A percentile compares a stretch with the other conserved stretches of the same genome.
Evolutionary conservation across 2,113 vertebrate genomes (phyloP).

Genomic region (Condylura cristata): DNA sequence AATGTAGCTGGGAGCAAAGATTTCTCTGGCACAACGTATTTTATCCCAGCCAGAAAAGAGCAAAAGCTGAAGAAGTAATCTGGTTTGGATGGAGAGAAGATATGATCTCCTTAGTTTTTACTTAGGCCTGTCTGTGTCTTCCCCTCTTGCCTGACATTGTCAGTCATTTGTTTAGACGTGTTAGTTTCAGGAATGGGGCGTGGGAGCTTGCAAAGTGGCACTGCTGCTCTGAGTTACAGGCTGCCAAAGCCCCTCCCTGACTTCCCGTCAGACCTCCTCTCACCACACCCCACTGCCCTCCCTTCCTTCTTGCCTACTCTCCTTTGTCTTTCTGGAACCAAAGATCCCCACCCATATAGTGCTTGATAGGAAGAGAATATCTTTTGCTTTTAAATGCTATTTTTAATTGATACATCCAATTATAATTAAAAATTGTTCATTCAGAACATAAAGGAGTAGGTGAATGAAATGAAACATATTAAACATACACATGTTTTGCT

Average conservation of each 20-base stretch:
- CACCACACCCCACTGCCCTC: rapidly evolving
- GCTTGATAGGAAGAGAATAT: not conserved
- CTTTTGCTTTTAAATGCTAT: not conserved
- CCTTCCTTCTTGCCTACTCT: not conserved
- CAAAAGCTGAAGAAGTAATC: conserved; percentile 16
- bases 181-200: not conserved
- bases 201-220: not conserved
- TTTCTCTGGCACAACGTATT: not conserved
- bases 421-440: not conserved
- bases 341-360: not conserved
- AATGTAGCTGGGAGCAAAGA: not conserved
- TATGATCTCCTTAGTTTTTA: not conserved
- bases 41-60: conserved; percentile 11
- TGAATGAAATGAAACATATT: not conserved
- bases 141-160: not conserved
- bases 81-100: not conserved
- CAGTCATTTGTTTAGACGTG: not conserved
- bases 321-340: not conserved
- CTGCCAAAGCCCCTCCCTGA: not conserved
- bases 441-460: not conserved
- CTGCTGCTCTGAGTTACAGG: not conserved
- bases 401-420: not conserved
- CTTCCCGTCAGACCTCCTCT: rapidly evolving
- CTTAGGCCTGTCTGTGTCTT: not conserved
- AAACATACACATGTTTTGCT: not conserved